Base-by-base conservation (phyloP, 2,113 vertebrate genomes). In the Propithecus coquereli region DNA sequence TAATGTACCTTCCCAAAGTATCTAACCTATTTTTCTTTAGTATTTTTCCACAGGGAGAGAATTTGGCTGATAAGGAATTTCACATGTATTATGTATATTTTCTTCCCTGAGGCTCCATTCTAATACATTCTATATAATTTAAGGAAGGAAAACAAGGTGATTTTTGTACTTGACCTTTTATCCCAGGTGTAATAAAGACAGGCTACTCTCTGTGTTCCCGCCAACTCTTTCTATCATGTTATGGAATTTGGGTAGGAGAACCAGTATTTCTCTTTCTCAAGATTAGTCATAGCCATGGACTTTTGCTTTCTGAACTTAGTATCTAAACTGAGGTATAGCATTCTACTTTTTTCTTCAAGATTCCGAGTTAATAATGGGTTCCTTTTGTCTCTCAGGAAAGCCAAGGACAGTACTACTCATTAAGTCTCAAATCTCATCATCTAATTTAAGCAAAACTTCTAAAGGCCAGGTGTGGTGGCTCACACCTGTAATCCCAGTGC, bases 151-250 rank as follows among this genome's bases (percentile, higher is more conserved):
- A 97, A 92, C 22, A 87, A 77, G 73, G 32, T 71, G 52, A 89
- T 73, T 94, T 94, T 57, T 66, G 34, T 66, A 77, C 40, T 96
- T 96, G 59, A 94, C 74, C 84, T 95, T 96, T 94, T 93, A 71
- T 71, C 71, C n/a, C 47, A 37, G 18, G 17, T 86, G 5, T 80
- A 86, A 84, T 90, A 85, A 89, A 79, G n/a, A 91, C 5, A 76
- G 6, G 8, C 63, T 90, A 3, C 47, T 90, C 30, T 92, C 77
- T 88, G 61, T 95, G 76, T 9, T 94, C 3, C 40, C 18, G 82
- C 37, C 91, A 50, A 73, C 47, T 94, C 84, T 84, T 70, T 50
- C 83, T 90, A 0, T 65, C 22, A 4, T 83, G 61, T 27, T 82
- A 3, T 95, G 25, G 45, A 86, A 89, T 96, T 91, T 68, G 43